Percentiles rank a stretch among this genome's conserved stretches.
Evolutionary conservation across 2,888 invertebrate genomes (phyloP).

Genomic region (Nomada goodeniana): DNA sequence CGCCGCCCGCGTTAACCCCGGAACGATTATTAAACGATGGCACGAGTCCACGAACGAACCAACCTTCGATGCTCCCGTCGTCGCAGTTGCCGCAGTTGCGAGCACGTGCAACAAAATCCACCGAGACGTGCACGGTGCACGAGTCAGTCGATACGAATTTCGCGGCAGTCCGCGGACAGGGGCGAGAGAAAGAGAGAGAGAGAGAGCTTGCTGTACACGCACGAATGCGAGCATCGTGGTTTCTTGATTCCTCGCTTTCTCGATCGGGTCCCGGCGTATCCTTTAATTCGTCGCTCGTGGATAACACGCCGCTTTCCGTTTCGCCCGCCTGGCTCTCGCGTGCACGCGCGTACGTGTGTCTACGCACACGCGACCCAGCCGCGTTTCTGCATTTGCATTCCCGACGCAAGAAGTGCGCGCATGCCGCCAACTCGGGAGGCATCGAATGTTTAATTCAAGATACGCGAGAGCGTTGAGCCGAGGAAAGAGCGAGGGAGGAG

Average conservation of each 20-base stretch:
- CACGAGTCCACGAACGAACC: background rate
- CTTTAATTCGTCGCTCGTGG: slow-evolving; percentile 78
- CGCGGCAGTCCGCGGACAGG: background rate
- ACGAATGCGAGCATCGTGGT: slow-evolving; percentile 67
- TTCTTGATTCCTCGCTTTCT: slow-evolving; percentile 46
- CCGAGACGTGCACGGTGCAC: slow-evolving; percentile 49
- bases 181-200: slow-evolving; percentile 8
- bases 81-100: slow-evolving; percentile 29
- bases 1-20: slow-evolving; percentile 36
- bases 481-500: slow-evolving; percentile 29
- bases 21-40: slow-evolving; percentile 58
- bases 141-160: background rate
- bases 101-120: slow-evolving; percentile 64
- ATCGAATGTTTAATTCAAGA: slow-evolving; percentile 84
- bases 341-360: slow-evolving; percentile 18
- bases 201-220: slow-evolving; percentile 52
- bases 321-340: background rate
- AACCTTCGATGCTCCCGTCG: background rate
- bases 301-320: slow-evolving; percentile 70
- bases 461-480: slow-evolving; percentile 70
- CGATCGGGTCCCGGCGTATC: slow-evolving; percentile 74
- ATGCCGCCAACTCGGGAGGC: slow-evolving; percentile 83
- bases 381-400: slow-evolving; percentile 79
- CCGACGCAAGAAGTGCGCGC: slow-evolving; percentile 75
- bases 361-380: slow-evolving; percentile 32